Evolutionary conservation across 2,888 invertebrate genomes (phyloP), one percentile per base, ranked within the genome.

Genomic region (Bellardia bayeri): DNA sequence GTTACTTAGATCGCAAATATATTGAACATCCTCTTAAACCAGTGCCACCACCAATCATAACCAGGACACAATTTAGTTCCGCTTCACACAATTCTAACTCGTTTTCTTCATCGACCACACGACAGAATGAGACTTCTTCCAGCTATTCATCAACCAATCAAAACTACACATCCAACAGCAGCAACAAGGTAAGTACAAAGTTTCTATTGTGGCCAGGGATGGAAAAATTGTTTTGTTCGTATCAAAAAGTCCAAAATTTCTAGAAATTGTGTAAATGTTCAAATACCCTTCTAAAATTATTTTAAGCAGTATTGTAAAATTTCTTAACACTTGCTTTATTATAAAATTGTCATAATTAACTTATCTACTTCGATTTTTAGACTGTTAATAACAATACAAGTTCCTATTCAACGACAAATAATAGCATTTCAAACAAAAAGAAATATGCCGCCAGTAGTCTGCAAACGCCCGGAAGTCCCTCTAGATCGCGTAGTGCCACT

Each of bases 401-500:
- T 92, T 91, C 92, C 91, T 91, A 90, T 85, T 89, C 91, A 71
- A 88, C 90, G 79, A 72, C 72, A 85, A 81, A 85, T 11, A 85
- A 85, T 64, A 92, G 88, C 82, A 89, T 89, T 82, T 89, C 90
- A 86, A 89, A 89, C n/a, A 94, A 94, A 89, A 96, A 95, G 91
- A 96, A 96, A 91, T 97, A 97, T 92, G 96, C 91, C 54, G 88
- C 89, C n/a, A 90, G 88, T 63, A 90, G 96, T 79, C 88, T 96
- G 95, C 93, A 94, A 96, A 88, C 97, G 90, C 96, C 97, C 0
- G 97, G 97, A 90, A 96, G 97, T 82, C 97, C 97, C 1, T 97
- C 97, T 2, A 95, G 98, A 93, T 98, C 98, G 45, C 95, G 98
- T 90, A 98, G 97, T 92, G 96, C 98, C 49, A 98, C 98, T 2